Percentiles rank a stretch among this genome's conserved stretches.
Conservation (phyloP, 2,888 invertebrate species). For the Megalurothrips usitatus region DNA sequence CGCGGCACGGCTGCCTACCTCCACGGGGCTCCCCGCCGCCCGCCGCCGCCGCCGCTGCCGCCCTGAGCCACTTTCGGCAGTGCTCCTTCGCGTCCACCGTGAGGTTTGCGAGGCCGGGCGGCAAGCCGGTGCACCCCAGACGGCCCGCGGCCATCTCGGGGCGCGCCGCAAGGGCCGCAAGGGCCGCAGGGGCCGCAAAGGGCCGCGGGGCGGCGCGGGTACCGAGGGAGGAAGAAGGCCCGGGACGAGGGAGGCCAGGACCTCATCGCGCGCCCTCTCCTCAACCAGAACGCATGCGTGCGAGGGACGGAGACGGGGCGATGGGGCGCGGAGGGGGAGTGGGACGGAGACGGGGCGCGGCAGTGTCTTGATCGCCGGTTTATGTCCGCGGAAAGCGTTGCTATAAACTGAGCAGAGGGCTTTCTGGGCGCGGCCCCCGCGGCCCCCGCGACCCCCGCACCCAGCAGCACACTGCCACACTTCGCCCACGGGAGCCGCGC, state of each 20-base stretch:
- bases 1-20: too few relatives aligned
- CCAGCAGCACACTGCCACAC: too few relatives aligned
- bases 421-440: neutral
- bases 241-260: neutral
- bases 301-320: neutral
- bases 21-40: too few relatives aligned
- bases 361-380: constrained; percentile 13
- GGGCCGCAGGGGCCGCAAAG: neutral
- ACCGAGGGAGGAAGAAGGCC: neutral
- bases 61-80: too few relatives aligned
- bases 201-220: too few relatives aligned
- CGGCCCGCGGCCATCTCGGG: too few relatives aligned
- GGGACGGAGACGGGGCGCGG: neutral
- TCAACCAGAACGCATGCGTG: constrained; percentile 10
- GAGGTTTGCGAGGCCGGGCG: too few relatives aligned
- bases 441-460: neutral
- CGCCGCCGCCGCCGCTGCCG: too few relatives aligned
- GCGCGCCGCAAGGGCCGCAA: too few relatives aligned
- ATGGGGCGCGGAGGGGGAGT: neutral
- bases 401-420: constrained; percentile 12
- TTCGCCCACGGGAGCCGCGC: too few relatives aligned
- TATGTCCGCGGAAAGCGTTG: constrained; percentile 18
- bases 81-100: too few relatives aligned
- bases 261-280: neutral
- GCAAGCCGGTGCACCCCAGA: too few relatives aligned